Evolutionary conservation across 2,888 invertebrate species (phyloP).

Genomic region (Cephus sareptanus): DNA sequence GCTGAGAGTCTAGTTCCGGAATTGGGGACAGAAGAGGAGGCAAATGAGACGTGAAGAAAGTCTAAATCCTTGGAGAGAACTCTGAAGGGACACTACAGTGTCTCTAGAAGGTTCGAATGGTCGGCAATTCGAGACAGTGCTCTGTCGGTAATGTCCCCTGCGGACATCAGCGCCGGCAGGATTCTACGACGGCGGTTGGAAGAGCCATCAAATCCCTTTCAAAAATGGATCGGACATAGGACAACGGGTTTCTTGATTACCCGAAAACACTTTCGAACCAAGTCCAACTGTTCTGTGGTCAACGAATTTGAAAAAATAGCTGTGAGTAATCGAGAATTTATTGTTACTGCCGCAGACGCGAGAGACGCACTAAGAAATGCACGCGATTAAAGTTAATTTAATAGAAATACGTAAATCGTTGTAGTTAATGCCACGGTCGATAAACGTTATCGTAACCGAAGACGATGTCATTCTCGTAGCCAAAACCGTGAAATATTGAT

Average conservation of each 20-base stretch:
- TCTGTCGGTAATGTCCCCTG: background rate
- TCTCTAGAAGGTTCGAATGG: conserved; percentile 6
- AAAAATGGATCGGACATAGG: background rate
- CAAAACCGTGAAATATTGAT: background rate
- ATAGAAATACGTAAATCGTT: background rate
- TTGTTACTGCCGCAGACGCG: background rate
- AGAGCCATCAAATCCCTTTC: background rate
- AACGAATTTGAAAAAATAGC: background rate
- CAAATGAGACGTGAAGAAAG: conserved; percentile 42
- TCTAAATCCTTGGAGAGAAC: conserved; percentile 31
- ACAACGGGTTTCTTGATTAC: background rate
- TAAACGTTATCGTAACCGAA: background rate
- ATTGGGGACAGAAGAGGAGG: conserved; percentile 11
- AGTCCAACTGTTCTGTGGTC: background rate
- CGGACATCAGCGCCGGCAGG: background rate
- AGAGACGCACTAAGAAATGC: background rate
- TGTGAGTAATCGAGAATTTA: background rate
- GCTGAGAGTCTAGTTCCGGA: background rate
- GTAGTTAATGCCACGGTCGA: too few relatives aligned
- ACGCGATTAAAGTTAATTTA: background rate
- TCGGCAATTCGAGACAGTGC: conserved; percentile 19
- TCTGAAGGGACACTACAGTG: conserved; percentile 5
- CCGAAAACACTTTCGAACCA: background rate
- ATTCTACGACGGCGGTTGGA: background rate
- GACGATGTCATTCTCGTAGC: background rate